phyloP scores from a whole-genome alignment of 2,888 invertebrate species.

The Dendrolimus houi region DNA sequence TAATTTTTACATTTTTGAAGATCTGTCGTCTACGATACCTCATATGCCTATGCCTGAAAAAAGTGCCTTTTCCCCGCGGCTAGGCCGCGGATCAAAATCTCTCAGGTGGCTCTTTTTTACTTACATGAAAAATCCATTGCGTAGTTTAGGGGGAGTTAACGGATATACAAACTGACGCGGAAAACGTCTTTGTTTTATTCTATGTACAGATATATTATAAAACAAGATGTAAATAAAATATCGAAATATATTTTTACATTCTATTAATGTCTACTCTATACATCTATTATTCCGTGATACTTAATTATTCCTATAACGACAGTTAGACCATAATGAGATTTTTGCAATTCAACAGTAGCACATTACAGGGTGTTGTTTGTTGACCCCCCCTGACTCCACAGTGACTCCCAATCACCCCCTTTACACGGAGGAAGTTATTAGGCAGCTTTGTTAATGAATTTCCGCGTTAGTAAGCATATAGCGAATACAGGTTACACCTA shows the following conservation, averaged over 20 bases:
- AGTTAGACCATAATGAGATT: slow-evolving; percentile 75
- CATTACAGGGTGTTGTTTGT: slow-evolving; percentile 66
- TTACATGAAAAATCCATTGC: no score
- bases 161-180: no score
- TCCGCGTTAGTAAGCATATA: slow-evolving; percentile 35
- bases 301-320: slow-evolving; percentile 75
- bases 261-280: background rate
- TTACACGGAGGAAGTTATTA: slow-evolving; percentile 45
- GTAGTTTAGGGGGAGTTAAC: no score
- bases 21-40: slow-evolving; percentile 17
- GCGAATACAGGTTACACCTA: slow-evolving; percentile 22
- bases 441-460: slow-evolving; percentile 59
- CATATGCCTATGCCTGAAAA: slow-evolving; percentile 22
- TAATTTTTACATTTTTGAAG: no score
- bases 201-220: slow-evolving; percentile 3
- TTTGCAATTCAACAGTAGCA: slow-evolving; percentile 74
- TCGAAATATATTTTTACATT: no score
- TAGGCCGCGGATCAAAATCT: no score
- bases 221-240: background rate
- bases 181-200: no score
- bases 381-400: slow-evolving; percentile 24
- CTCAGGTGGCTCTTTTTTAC: no score
- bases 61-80: no score
- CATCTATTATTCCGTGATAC: slow-evolving; percentile 15
- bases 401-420: slow-evolving; percentile 21